Conservation (phyloP, 2,888 invertebrate genomes). For the Rhagium mordax region DNA sequence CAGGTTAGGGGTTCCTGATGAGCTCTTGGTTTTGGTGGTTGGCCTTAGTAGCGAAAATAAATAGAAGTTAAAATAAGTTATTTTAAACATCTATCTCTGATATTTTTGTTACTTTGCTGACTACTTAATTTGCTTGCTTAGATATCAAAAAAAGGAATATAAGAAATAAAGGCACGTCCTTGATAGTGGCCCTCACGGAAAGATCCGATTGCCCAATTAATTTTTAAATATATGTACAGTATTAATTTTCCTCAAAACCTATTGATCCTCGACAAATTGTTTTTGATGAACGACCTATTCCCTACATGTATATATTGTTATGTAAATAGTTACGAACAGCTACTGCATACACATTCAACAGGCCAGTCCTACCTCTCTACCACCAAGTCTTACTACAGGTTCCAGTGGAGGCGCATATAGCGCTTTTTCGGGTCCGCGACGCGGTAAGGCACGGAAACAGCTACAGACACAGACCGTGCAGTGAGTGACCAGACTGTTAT, state of each 20-base stretch:
- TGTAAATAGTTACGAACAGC: conserved; percentile 47
- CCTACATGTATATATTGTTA: conserved; percentile 34
- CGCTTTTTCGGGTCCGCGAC: conserved; percentile 52
- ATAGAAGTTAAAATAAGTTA: too few relatives aligned
- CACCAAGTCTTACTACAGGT: conserved; percentile 56
- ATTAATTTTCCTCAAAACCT: neutral
- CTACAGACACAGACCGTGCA: conserved; percentile 70
- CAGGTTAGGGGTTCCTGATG: too few relatives aligned
- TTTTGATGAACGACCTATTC: conserved; percentile 8
- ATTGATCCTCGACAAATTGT: conserved; percentile 10
- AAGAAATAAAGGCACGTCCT: too few relatives aligned
- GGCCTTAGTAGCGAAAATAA: too few relatives aligned
- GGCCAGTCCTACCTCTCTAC: conserved; percentile 62
- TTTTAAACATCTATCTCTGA: too few relatives aligned
- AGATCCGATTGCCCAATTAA: too few relatives aligned
- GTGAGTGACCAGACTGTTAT: conserved; percentile 69
- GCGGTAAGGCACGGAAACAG: conserved; percentile 68
- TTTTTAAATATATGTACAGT: neutral
- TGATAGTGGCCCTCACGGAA: too few relatives aligned
- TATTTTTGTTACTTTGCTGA: too few relatives aligned
- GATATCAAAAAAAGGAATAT: too few relatives aligned
- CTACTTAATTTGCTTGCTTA: too few relatives aligned
- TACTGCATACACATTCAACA: conserved; percentile 67
- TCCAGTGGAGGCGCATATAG: conserved; percentile 11
- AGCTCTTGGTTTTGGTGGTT: too few relatives aligned